Evolutionary conservation across 2,888 invertebrate genomes (phyloP).

Genomic region (Lasius fuliginosus): DNA sequence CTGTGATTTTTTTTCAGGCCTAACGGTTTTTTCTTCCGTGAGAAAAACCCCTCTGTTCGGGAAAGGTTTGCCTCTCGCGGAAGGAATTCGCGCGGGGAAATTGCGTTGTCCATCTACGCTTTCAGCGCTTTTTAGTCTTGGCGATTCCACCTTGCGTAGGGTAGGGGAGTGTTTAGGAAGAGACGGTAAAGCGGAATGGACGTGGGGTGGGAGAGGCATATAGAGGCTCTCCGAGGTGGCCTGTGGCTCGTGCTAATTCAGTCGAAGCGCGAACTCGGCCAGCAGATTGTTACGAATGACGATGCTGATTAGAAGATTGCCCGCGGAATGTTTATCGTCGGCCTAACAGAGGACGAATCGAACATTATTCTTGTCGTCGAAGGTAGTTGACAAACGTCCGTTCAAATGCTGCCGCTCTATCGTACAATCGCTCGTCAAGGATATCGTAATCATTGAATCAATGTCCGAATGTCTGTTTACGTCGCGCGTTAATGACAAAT

Average conservation of each 20-base stretch:
- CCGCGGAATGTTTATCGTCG: conserved; percentile 33
- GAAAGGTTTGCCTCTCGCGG: conserved; percentile 1
- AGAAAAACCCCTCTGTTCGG: background rate
- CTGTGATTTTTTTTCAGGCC: background rate
- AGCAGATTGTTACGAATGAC: conserved; percentile 70
- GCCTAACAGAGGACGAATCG: conserved; percentile 8
- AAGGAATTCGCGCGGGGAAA: conserved; percentile 1
- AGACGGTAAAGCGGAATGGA: conserved; percentile 47
- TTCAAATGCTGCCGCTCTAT: background rate
- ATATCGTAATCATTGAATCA: background rate
- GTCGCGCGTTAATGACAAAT: conserved; percentile 47
- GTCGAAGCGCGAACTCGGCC: conserved; percentile 79
- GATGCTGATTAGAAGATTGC: conserved; percentile 58
- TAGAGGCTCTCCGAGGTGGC: conserved; percentile 72
- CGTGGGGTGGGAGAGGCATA: conserved; percentile 67
- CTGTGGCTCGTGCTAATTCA: conserved; percentile 82
- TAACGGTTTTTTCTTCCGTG: background rate
- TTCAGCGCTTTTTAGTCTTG: conserved; percentile 55
- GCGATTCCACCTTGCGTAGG: conserved; percentile 66
- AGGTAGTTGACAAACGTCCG: background rate
- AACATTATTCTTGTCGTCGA: background rate
- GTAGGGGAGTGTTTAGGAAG: conserved; percentile 65
- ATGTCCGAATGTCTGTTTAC: conserved; percentile 31
- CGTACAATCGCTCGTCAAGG: background rate
- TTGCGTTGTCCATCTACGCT: conserved; percentile 42